A percentile compares a stretch with the other conserved stretches of the same genome.
Conservation (phyloP, 2,113 vertebrate species). For the Dromas ardeola region DNA sequence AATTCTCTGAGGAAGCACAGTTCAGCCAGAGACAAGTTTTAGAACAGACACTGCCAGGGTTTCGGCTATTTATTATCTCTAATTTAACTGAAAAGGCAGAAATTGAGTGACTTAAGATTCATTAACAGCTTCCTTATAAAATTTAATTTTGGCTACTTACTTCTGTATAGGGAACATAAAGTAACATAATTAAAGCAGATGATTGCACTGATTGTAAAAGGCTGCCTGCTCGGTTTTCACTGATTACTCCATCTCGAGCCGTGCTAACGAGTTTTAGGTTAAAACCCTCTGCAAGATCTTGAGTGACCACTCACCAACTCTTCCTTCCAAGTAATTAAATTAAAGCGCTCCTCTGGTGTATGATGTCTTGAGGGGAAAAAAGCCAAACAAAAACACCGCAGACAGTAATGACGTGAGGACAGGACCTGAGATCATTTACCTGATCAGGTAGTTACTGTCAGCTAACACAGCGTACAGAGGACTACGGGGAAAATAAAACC, state of each 20-base stretch:
- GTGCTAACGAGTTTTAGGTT: neutral
- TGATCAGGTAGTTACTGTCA: neutral
- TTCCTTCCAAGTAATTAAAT: conserved; percentile 22
- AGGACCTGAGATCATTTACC: neutral
- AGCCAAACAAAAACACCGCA: neutral
- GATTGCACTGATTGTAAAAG: conserved; percentile 9
- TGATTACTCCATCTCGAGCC: neutral
- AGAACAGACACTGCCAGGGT: neutral
- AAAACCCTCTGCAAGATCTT: conserved; percentile 10
- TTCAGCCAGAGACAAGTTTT: neutral
- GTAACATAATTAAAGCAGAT: conserved; percentile 43
- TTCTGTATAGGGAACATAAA: conserved; percentile 27
- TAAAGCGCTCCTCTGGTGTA: neutral
- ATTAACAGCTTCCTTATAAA: conserved; percentile 25
- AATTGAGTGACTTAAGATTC: conserved; percentile 36
- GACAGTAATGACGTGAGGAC: neutral
- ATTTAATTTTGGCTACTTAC: conserved; percentile 46
- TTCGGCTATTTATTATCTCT: conserved; percentile 9
- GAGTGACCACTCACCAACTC: neutral
- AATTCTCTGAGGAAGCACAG: neutral
- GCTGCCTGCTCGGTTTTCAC: neutral
- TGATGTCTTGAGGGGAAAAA: neutral
- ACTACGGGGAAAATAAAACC: neutral
- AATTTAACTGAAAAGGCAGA: conserved; percentile 48
- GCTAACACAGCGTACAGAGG: neutral